phyloP scores from a whole-genome alignment of 2,113 vertebrate genomes.

The Phyllopteryx taeniolatus region DNA sequence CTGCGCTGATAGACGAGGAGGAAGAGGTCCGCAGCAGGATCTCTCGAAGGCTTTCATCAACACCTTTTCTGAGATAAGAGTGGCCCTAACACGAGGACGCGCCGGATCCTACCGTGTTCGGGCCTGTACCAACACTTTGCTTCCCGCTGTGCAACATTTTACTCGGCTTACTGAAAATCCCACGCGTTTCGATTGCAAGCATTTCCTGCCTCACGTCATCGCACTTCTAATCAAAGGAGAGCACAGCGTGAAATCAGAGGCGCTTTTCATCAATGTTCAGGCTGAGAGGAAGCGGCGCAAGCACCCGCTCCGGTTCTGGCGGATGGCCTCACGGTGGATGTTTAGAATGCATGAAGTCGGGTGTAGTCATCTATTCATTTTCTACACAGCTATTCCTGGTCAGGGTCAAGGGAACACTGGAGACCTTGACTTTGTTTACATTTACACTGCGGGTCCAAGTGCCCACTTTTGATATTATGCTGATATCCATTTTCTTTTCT shows the following conservation, averaged over 20 bases:
- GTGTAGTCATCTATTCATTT: neutral
- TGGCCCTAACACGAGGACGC: slow-evolving; percentile 14
- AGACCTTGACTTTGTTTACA: neutral
- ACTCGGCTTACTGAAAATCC: slow-evolving; percentile 7
- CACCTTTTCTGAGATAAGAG: slow-evolving; percentile 46
- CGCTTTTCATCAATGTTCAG: slow-evolving; percentile 44
- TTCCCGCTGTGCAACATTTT: slow-evolving; percentile 26
- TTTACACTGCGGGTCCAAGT: neutral
- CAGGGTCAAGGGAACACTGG: neutral
- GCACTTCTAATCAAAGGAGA: slow-evolving; percentile 44
- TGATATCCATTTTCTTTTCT: too few species aligned
- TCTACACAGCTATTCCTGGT: neutral
- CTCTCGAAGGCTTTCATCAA: slow-evolving; percentile 45
- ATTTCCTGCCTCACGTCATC: slow-evolving; percentile 7
- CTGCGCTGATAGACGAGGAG: slow-evolving; percentile 38
- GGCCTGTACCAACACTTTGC: slow-evolving; percentile 25
- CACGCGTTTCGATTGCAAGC: neutral
- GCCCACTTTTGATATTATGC: too few species aligned
- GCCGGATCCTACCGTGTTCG: slow-evolving; percentile 21
- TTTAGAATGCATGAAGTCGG: slow-evolving; percentile 2
- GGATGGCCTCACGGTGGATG: slow-evolving; percentile 30
- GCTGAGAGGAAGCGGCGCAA: slow-evolving; percentile 17
- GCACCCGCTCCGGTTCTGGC: slow-evolving; percentile 44
- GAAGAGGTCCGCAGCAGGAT: slow-evolving; percentile 26
- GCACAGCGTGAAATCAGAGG: slow-evolving; percentile 53